Base-by-base conservation (phyloP, 2,797 vertebrate species). In the Sus cebifrons region DNA sequence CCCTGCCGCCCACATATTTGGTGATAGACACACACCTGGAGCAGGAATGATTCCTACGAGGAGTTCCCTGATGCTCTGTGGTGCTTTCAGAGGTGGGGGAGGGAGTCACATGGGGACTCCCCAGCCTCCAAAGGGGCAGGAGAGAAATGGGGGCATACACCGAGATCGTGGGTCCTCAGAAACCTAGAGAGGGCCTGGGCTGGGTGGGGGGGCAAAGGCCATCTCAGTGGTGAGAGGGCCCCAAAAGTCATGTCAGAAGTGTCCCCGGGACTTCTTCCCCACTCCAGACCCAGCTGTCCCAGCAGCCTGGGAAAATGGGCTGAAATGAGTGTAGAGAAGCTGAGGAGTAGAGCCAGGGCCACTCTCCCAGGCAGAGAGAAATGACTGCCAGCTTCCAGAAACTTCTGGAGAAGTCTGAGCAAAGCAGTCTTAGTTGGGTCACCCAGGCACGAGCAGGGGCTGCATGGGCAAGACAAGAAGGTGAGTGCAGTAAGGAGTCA, bases 1-100 rank as follows among this genome's bases (percentile, higher is more conserved):
- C 6, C 5, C 0, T 0, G 36, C 44, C 9, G 1, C 12, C 20
- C 0, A 8, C 8, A 40, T 17, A 5, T 82, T 67, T 23, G 9
- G 29, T 44, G n/a, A 6, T 1, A 3, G n/a, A 36, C 29, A 17
- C 10, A 4, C 1, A 56, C n/a, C 40, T 8, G 14, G 27, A 10
- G 8, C 67, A 82, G 40, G 36, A 68, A 6, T 3, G 4, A 17
- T 58, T 83, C 85, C 77, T 71, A 84, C 5, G 10, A 36, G 23
- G 49, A 32, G 7, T 25, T 71, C 65, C 18, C 44, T 32, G 52
- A 77, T 36, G 29, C 75, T 95, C 25, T 52, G 7, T 5, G 10
- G 32, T 29, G n/a, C 87, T 86, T 81, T 68, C 27, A 20, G 52
- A 75, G 40, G 9, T 8, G 5, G 29, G 4, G 10, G 17, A 86